phyloP scores from a whole-genome alignment of 1,140 invertebrate genomes.

The Cepaea nemoralis region DNA sequence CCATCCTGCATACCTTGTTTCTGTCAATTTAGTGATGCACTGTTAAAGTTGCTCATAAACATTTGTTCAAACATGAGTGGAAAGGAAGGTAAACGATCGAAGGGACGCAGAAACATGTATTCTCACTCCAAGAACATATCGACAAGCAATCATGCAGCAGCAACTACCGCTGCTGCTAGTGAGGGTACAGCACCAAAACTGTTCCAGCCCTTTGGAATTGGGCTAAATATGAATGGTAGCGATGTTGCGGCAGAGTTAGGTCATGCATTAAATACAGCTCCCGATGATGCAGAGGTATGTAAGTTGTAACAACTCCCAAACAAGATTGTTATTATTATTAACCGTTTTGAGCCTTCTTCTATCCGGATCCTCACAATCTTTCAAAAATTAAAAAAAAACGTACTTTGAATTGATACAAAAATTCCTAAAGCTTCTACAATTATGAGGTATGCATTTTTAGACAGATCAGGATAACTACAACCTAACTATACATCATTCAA shows the following conservation, averaged over 20 bases:
- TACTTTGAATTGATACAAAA: no score
- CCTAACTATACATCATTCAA: no score
- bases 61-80: constrained; percentile 29
- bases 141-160: not conserved
- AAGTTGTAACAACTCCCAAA: no score
- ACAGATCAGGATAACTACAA: no score
- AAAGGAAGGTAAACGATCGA: constrained; percentile 35
- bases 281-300: constrained; percentile 26
- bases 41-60: not conserved
- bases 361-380: no score
- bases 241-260: constrained; percentile 36
- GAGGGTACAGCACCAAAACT: constrained; percentile 7
- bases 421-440: no score
- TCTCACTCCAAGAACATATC: constrained; percentile 25
- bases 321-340: no score
- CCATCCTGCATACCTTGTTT: not conserved
- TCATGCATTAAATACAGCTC: not conserved
- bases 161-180: not conserved
- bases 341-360: no score
- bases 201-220: constrained; percentile 30
- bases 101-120: constrained; percentile 33
- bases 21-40: constrained; percentile 2
- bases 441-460: no score
- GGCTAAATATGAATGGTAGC: constrained; percentile 19
- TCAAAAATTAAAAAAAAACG: no score